Percentiles rank a stretch among this genome's conserved stretches.
Conservation (phyloP, 2,113 vertebrate genomes). For the Sebastes fasciatus region DNA sequence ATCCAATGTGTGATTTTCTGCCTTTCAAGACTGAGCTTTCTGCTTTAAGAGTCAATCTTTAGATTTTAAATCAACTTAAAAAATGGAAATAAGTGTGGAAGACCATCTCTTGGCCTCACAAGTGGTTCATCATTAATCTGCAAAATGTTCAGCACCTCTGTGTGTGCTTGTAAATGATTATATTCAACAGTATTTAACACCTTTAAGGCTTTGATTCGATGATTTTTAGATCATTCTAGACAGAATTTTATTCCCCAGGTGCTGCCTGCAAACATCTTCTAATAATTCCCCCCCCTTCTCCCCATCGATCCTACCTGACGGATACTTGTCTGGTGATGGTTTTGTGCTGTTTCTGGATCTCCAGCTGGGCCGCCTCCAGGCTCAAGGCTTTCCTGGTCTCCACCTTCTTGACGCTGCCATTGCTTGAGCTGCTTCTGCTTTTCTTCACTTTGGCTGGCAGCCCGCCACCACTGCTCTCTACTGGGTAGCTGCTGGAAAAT, state of each 20-base stretch:
- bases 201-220: not conserved
- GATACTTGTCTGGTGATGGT: conserved; percentile 60
- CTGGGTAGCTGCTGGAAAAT: conserved; percentile 76
- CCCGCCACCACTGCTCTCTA: conserved; percentile 75
- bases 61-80: too few relatives aligned
- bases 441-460: conserved; percentile 79
- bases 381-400: conserved; percentile 84
- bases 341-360: conserved; percentile 68
- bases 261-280: not conserved
- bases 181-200: not conserved
- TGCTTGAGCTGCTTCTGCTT: conserved; percentile 67
- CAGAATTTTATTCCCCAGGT: not conserved
- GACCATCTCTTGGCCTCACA: too few relatives aligned
- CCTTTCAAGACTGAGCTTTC: not conserved
- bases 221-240: not conserved
- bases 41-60: too few relatives aligned
- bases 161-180: not conserved
- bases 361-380: conserved; percentile 83
- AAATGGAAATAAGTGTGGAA: too few relatives aligned
- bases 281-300: not conserved
- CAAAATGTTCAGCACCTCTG: not conserved
- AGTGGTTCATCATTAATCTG: not conserved
- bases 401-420: conserved; percentile 68
- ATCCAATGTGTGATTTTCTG: not conserved
- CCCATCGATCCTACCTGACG: conserved; percentile 58